Base-by-base conservation (phyloP, 1,140 invertebrate species). In the Lerema accius region DNA sequence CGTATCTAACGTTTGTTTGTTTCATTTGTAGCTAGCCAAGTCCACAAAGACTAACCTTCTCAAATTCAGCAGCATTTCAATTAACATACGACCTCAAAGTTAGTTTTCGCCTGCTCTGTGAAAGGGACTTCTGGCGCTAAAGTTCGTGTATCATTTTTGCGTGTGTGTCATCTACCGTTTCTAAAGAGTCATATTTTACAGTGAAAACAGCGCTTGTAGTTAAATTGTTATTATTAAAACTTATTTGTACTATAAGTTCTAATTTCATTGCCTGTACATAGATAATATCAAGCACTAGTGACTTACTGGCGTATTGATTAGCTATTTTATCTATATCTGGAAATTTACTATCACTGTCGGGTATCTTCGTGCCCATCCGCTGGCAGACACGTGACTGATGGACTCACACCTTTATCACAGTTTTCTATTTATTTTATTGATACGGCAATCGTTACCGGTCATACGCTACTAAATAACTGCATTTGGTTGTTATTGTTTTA, bases 241-340 rank as follows among this genome's bases (percentile, higher is more conserved):
- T 32, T 32, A 32, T 7, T 32, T 32, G 14, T 46, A n/a, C 19
- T 13, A 48, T 2, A 4, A 48, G 1, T 4, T 13, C 1, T 9
- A n/a, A n/a, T n/a, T 19, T 26, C 16, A n/a, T 4, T 10, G 14
- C n/a, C 45, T 48, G 45, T 48, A 48, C 45, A n/a, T 0, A 26
- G 17, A 48, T 48, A 48, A 28, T 11, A 11, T 19, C 11, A 23
- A 13, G 45, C 11, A 48, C 45, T 48, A 48, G 19, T 48, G 45
- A 26, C 45, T 26, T 28, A 48, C 19, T 23, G 19, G 19, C 2
- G 2, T 26, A 48, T 48, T 11, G 45, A 48, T 48, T 48, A 48
- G 45, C 19, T 5, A 0, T 15, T 4, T 26, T 48, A 48, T 48
- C 45, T 48, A 9, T 48, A 48, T 48, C 45, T 48, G 23, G 45